These are phyloP conservation scores for Crocidura indochinensis DNA, from an alignment of 2,797 vertebrate species.

Conservation along the genomic window DNA sequence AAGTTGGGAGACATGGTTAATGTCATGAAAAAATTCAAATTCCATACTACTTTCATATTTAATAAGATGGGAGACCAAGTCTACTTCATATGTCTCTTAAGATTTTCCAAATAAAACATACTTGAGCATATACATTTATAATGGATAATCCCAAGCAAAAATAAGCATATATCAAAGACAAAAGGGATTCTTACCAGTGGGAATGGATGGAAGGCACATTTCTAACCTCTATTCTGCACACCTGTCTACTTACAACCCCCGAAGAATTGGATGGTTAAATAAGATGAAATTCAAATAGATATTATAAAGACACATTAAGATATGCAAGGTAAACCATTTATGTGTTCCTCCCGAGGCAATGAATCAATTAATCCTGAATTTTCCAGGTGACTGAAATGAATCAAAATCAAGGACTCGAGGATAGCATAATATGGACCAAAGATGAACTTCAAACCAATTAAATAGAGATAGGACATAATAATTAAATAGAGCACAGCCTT, in stretches of 20 bases:
- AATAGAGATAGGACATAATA: neutral
- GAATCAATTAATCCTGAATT: conserved; percentile 48
- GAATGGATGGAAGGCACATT: neutral
- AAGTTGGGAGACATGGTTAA: conserved; percentile 27
- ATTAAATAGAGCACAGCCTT: neutral
- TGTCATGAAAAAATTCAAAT: conserved; percentile 44
- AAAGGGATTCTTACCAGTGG: neutral
- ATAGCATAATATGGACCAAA: conserved; percentile 7
- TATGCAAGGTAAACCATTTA: neutral
- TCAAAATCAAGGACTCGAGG: conserved; percentile 28
- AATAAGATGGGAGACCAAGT: conserved; percentile 38
- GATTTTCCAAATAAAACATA: conserved; percentile 66
- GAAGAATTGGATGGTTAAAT: conserved; percentile 34
- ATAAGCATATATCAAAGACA: conserved; percentile 16
- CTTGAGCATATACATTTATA: conserved; percentile 21
- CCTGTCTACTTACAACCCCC: neutral
- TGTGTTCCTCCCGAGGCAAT: conserved; percentile 18
- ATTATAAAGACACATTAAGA: conserved; percentile 30
- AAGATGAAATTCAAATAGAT: conserved; percentile 6
- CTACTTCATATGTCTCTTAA: conserved; percentile 53
- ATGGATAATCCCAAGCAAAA: neutral
- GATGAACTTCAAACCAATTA: conserved; percentile 50
- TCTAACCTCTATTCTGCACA: neutral
- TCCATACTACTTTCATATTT: conserved; percentile 27
- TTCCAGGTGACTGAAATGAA: conserved; percentile 51